Evolutionary conservation across 1,140 invertebrate genomes (phyloP).

Genomic region (Neodiprion fabricii): DNA sequence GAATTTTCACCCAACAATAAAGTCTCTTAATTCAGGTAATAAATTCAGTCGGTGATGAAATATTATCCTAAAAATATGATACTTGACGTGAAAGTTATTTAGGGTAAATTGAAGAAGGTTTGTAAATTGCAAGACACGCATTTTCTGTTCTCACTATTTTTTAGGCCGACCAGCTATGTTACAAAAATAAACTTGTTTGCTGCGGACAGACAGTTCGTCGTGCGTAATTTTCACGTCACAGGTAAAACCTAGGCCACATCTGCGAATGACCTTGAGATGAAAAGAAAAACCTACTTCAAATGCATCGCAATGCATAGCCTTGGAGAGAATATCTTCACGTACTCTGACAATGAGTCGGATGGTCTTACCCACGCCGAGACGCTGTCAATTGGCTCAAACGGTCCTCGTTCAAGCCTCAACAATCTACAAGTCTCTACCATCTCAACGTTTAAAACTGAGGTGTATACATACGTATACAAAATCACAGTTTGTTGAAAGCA

Average conservation of each 20-base stretch:
- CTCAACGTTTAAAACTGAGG: neutral
- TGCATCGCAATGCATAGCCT: neutral
- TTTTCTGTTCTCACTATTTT: neutral
- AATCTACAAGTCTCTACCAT: conserved; percentile 7
- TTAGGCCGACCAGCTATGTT: neutral
- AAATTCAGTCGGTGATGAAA: no score
- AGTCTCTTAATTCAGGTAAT: no score
- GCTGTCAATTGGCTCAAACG: neutral
- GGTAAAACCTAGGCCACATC: neutral
- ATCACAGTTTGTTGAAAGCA: no score
- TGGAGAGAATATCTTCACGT: neutral
- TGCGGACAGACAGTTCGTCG: neutral
- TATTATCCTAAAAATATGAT: no score
- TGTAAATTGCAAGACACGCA: no score
- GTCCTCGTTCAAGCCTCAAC: neutral
- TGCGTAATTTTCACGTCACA: neutral
- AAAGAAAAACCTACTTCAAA: neutral
- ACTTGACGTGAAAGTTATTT: no score
- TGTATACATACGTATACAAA: no score
- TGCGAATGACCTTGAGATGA: neutral
- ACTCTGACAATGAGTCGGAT: neutral
- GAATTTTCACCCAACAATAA: no score
- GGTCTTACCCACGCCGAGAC: neutral
- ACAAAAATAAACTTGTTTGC: neutral
- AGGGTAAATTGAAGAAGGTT: no score